Base-by-base conservation (phyloP, 2,888 invertebrate genomes). In the Hemicrepidius hirtus region DNA sequence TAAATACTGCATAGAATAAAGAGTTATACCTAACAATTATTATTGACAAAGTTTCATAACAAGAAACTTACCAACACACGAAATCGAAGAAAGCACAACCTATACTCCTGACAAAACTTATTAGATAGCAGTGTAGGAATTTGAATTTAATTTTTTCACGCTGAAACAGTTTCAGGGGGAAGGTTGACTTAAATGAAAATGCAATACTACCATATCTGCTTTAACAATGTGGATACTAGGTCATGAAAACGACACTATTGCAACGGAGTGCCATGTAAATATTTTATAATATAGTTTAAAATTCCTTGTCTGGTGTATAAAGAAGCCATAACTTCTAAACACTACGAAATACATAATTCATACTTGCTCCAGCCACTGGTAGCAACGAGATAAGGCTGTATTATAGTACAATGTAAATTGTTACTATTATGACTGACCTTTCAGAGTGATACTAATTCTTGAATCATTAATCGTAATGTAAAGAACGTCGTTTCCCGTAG, bases 241-340 rank as follows among this genome's bases (percentile, higher is more conserved):
- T 53, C 50, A 41, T 50, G 62, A 68, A 62, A 49, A 68, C 35
- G 62, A 28, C 28, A 41, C 21, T 0, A 32, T 57, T 65, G 65
- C 37, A 59, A 20, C 10, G 46, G 59, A 65, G 18, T 53, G 62
- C 50, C 71, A 53, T 50, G 60, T 71, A 66, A 71, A 71, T 66
- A 66, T 71, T 71, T 71, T 44, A 71, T 66, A 60, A 71, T 71
- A 60, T 66, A 50, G 66, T 71, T 60, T 71, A 66, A 66, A 71
- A 71, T 71, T 66, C 66, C 41, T 71, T 66, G 44, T 60, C 66
- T 37, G 50, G 41, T 60, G 64, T 65, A 69, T 69, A 69, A 69
- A 69, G 69, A 24, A 57, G 59, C 50, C 46, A 59, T 71, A 71
- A 65, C 49, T 65, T 20, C 60, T 71, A 66, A 66, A 66, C 60